Conservation (phyloP, 1,140 invertebrate species). For the Drosophila bocki region DNA sequence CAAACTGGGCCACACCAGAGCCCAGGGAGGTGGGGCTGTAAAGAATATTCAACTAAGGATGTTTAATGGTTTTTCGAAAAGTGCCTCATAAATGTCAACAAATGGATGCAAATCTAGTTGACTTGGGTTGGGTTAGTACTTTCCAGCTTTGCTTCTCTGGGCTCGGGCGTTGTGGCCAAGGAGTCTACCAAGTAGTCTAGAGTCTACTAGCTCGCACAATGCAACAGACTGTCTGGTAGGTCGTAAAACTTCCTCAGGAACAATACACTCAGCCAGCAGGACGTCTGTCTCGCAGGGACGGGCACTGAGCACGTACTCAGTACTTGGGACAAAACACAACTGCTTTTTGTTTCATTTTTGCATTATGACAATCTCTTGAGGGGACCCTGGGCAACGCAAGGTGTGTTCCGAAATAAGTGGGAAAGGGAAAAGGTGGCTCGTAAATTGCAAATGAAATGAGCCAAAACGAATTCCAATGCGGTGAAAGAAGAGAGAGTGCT, state of each 20-base stretch:
- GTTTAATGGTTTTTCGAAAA: constrained; percentile 71
- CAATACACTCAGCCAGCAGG: constrained; percentile 60
- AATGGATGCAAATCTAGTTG: constrained; percentile 53
- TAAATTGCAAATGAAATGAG: constrained; percentile 85
- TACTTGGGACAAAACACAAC: constrained; percentile 52
- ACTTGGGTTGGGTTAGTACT: constrained; percentile 4
- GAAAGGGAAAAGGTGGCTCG: constrained; percentile 52
- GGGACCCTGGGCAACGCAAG: constrained; percentile 51
- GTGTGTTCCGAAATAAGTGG: constrained; percentile 47
- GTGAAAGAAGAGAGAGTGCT: constrained; percentile 14
- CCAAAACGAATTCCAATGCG: constrained; percentile 72
- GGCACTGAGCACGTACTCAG: constrained; percentile 60
- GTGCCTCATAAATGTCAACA: constrained; percentile 78
- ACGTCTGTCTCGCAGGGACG: constrained; percentile 30
- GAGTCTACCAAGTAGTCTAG: constrained; percentile 24
- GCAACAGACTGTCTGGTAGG: constrained; percentile 70
- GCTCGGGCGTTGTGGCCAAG: constrained; percentile 21
- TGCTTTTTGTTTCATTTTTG: constrained; percentile 57
- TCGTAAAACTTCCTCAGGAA: constrained; percentile 67
- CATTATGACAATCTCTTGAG: constrained; percentile 69
- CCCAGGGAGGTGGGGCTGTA: constrained; percentile 1
- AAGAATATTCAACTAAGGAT: constrained; percentile 16
- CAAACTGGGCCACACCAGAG: constrained; percentile 63
- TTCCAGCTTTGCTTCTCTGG: constrained; percentile 7
- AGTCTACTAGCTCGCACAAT: constrained; percentile 36